Conservation (phyloP, 2,797 vertebrate species). For the Takifugu ocellatus region DNA sequence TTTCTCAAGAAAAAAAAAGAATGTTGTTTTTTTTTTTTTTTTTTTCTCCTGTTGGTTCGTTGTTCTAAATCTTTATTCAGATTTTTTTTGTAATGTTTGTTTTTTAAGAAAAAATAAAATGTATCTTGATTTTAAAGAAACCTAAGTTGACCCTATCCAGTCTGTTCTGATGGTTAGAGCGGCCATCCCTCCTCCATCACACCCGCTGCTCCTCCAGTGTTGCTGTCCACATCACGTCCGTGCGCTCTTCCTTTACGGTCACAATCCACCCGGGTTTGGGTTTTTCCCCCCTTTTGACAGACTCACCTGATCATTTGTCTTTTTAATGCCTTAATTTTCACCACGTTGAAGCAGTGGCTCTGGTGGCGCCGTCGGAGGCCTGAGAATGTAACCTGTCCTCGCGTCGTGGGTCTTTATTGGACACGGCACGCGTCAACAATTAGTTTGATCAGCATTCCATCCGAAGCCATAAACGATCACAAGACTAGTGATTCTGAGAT, state of each 20-base stretch:
- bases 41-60: slow-evolving; percentile 64
- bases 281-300: slow-evolving; percentile 18
- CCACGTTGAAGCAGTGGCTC: slow-evolving; percentile 37
- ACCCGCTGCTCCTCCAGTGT: slow-evolving; percentile 3
- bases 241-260: slow-evolving; percentile 18
- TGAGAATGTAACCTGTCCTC: slow-evolving; percentile 60
- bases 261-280: not conserved
- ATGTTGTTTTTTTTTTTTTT: slow-evolving; percentile 57
- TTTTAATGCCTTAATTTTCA: slow-evolving; percentile 63
- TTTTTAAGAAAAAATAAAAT: slow-evolving; percentile 85
- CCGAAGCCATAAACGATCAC: slow-evolving; percentile 66
- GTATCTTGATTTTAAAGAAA: slow-evolving; percentile 85
- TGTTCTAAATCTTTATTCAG: slow-evolving; percentile 77
- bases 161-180: slow-evolving; percentile 62
- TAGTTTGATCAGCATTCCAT: slow-evolving; percentile 39
- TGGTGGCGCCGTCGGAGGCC: slow-evolving; percentile 35
- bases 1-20: slow-evolving; percentile 55
- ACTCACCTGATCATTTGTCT: slow-evolving; percentile 53
- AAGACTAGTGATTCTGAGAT: slow-evolving; percentile 54
- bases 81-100: slow-evolving; percentile 84
- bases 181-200: slow-evolving; percentile 11
- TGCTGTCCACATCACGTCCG: slow-evolving; percentile 24
- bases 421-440: slow-evolving; percentile 34
- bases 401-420: slow-evolving; percentile 43
- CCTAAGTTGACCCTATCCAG: slow-evolving; percentile 56